Evolutionary conservation across 2,797 vertebrate genomes (phyloP).

Genomic region (Neopelma chrysocephalum): DNA sequence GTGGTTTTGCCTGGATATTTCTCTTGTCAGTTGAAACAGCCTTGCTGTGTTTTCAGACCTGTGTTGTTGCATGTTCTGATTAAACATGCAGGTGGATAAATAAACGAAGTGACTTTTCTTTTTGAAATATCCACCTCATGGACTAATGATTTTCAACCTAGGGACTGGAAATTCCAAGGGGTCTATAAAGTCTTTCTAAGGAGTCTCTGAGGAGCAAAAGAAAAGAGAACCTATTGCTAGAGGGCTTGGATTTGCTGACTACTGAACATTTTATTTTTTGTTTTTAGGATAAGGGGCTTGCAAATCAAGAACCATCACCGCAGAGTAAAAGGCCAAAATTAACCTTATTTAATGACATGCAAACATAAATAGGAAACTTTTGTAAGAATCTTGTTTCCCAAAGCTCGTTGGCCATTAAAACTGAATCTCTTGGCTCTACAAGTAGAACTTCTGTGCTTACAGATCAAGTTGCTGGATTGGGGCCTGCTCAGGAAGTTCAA

Average conservation of each 20-base stretch:
- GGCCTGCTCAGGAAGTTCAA: slow-evolving; percentile 18
- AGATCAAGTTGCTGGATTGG: not conserved
- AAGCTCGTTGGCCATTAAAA: fast-evolving
- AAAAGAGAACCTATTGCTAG: not conserved
- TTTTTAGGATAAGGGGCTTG: not conserved
- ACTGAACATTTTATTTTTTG: not conserved
- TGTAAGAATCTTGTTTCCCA: not conserved
- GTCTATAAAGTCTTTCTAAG: not conserved
- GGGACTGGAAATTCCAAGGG: not conserved
- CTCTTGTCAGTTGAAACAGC: not conserved
- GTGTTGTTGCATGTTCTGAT: not conserved
- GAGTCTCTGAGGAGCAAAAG: not conserved
- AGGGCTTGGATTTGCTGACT: not conserved
- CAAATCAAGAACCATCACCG: not conserved
- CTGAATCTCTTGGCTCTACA: not conserved
- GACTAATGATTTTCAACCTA: not conserved
- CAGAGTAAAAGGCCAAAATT: not conserved
- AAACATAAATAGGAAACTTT: not conserved
- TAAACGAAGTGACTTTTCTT: not conserved
- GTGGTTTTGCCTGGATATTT: not conserved
- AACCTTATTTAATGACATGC: not conserved
- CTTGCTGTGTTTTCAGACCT: not conserved
- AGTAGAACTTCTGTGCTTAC: not conserved
- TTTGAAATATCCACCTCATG: not conserved
- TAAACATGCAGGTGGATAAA: not conserved